Evolutionary conservation across 2,113 vertebrate species (phyloP), one percentile per base, ranked within the genome.

Genomic region (Aleadryas rufinucha): DNA sequence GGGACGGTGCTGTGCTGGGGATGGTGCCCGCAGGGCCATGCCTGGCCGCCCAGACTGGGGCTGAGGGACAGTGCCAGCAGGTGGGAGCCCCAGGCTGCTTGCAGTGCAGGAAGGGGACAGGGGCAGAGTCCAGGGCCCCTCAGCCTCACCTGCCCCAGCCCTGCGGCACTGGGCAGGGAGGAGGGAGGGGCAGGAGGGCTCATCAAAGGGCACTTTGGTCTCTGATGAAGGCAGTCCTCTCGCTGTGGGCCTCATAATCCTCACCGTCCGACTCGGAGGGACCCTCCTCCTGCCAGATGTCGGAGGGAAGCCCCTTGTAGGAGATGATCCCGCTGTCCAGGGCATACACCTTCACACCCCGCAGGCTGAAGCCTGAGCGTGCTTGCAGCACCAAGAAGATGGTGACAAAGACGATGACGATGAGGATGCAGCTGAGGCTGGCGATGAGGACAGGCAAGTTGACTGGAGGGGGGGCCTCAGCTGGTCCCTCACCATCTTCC

Each of bases 141-240:
- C 86, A 0, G 89, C 95, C 95, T 91, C 47, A 6, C 76, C 93
- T 84, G 87, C 69, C 81, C 71, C 17, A 19, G 59, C 66, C 88
- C 91, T 10, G 1, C 0, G 0, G 84, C 42, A 89, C 87, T 84
- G 52, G 95, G 92, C 90, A 88, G 88, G 81, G 94, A 94, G 95
- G 85, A 42, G 54, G 74, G 92, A 94, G 80, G 74, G 97, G 96
- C 87, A 20, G 87, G 42, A 81, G 95, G 98, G 95, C 97, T 97
- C 94, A 95, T 99, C 99, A 99, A 98, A 99, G 99, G 98, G 98
- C 98, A 98, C 99, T 99, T 99, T 99, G 99, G 98, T 99, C 99
- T 98, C 99, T 99, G 98, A 99, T 99, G 95, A 99, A 99, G 98
- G 99, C 99, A 98, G 99, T 99, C 98, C 99, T 99, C 98, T 99